Conservation (phyloP, 2,113 vertebrate species). For the Ophiodon elongatus region DNA sequence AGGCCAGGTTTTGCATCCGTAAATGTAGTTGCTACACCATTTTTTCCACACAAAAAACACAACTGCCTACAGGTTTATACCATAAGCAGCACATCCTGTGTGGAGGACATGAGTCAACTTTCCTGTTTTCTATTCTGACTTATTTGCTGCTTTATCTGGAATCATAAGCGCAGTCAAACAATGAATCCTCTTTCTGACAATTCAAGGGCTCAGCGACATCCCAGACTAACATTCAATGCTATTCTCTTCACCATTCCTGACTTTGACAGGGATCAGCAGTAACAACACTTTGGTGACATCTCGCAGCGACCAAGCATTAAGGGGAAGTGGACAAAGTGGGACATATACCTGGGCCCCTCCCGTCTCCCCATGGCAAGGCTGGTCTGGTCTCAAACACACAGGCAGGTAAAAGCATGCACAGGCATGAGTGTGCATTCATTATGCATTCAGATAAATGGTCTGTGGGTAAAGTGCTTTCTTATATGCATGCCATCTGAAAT, state of each 20-base stretch:
- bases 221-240: conserved; percentile 2
- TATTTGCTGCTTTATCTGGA: background rate
- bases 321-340: conserved; percentile 45
- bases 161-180: background rate
- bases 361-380: conserved; percentile 75
- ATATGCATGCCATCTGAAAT: conserved; percentile 41
- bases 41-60: background rate
- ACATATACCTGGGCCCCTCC: conserved; percentile 56
- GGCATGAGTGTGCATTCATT: conserved; percentile 67
- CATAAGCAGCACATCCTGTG: background rate
- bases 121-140: background rate
- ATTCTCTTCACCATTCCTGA: background rate
- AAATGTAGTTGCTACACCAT: background rate
- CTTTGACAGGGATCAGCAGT: background rate
- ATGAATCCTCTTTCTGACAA: background rate
- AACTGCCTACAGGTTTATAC: background rate
- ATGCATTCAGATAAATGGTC: conserved; percentile 46
- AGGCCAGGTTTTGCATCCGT: background rate
- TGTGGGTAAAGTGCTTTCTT: conserved; percentile 20
- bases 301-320: conserved; percentile 58
- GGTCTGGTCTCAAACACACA: conserved; percentile 75
- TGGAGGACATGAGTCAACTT: background rate
- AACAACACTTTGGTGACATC: conserved; percentile 21
- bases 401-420: conserved; percentile 79
- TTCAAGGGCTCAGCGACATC: background rate